Base-by-base conservation (phyloP, 2,888 invertebrate genomes). In the Oxycera nigricornis region DNA sequence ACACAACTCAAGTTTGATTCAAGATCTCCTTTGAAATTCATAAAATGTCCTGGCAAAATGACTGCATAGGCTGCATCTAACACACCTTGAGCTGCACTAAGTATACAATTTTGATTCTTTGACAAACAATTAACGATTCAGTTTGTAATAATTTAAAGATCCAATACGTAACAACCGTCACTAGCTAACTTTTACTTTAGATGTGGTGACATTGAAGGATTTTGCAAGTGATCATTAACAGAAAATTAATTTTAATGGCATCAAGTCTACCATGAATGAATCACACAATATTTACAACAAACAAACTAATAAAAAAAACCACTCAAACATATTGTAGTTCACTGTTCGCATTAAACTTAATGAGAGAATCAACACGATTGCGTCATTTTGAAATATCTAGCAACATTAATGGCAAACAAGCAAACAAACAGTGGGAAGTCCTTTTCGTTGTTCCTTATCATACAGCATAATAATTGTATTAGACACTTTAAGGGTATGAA, bases 361-460 rank as follows among this genome's bases (percentile, higher is more conserved):
- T 14, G 28, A 59, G 11, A 59, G 9, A 26, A 14, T 28, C 20
- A 3, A 55, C 11, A 55, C 14, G 14, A 55, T 22, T n/a, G n/a
- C n/a, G n/a, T n/a, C n/a, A n/a, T n/a, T n/a, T 55, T 55, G 24
- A 55, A 55, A 62, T 62, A 67, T 2, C 17, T 67, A 62, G 39
- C 26, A 67, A 67, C 59, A 35, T 35, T 39, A 62, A 62, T 35
- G 11, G 7, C 6, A 52, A 52, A 59, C 31, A 59, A 52, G 9
- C 26, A 57, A 57, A 30, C 2, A 22, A 35, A 26, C 31, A 62
- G 24, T 28, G 28, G 6, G 28, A 6, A 55, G 26, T 50, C 68
- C 68, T 68, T 68, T 68, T 30, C 52, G 50, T 68, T 68, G 68
- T 68, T 68, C 68, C 68, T 68, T 52, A 68, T 68, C 28, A 50